Percentiles rank a stretch among this genome's conserved stretches.
Evolutionary conservation across 2,888 invertebrate species (phyloP).

Genomic region (Biston stratarius): DNA sequence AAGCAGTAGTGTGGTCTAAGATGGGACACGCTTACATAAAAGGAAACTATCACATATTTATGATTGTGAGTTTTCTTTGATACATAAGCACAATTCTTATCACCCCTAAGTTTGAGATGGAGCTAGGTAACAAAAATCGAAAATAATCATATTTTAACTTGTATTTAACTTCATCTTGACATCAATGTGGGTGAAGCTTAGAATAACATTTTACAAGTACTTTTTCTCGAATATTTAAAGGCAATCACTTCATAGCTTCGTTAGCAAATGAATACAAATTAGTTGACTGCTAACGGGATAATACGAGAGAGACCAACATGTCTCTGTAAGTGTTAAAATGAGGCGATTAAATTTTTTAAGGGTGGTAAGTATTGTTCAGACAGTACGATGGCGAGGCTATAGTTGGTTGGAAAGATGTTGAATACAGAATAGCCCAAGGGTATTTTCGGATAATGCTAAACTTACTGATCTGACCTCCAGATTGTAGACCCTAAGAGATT

Average conservation of each 20-base stretch:
- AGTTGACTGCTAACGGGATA: slow-evolving; percentile 21
- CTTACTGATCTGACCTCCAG: slow-evolving; percentile 35
- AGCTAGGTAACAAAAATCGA: no score
- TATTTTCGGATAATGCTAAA: slow-evolving; percentile 5
- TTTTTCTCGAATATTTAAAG: slow-evolving; percentile 5
- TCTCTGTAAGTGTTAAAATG: slow-evolving; percentile 1
- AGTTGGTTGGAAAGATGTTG: background rate
- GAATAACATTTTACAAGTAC: slow-evolving; percentile 11
- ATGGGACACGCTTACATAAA: no score
- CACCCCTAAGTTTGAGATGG: background rate
- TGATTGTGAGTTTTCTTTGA: no score
- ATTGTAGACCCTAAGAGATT: slow-evolving; percentile 20
- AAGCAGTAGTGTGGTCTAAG: no score
- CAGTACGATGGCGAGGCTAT: no score
- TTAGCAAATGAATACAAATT: slow-evolving; percentile 30
- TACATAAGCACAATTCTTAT: background rate
- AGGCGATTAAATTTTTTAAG: background rate
- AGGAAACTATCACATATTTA: no score
- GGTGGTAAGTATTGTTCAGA: background rate
- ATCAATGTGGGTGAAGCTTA: slow-evolving; percentile 2
- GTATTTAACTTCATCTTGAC: slow-evolving; percentile 13
- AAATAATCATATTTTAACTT: background rate
- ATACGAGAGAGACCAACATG: no score
- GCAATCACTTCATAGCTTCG: slow-evolving; percentile 12
- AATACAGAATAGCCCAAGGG: slow-evolving; percentile 17